phyloP scores from a whole-genome alignment of 2,797 vertebrate genomes.

The Sebastiscus tertius region DNA sequence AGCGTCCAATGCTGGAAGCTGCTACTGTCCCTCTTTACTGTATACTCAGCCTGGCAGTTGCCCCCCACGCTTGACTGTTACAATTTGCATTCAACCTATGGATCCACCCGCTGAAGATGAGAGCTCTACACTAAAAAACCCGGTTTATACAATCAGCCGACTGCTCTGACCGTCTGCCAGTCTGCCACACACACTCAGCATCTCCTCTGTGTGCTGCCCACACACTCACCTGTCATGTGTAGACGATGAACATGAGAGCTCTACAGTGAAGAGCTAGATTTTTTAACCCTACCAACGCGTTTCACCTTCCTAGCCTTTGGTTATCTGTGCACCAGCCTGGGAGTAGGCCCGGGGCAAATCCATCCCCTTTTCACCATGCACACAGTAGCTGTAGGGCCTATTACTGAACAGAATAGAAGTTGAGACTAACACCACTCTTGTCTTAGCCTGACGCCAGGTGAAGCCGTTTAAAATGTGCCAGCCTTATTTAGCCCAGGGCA shows the following conservation, averaged over 20 bases:
- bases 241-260: conserved; percentile 28
- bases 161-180: background rate
- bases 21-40: background rate
- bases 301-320: conserved; percentile 6
- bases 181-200: background rate
- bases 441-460: background rate
- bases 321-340: conserved; percentile 1
- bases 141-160: background rate
- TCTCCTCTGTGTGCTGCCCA: conserved; percentile 20
- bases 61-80: background rate
- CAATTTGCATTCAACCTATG: conserved; percentile 1
- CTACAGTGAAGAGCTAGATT: conserved; percentile 12
- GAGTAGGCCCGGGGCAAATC: conserved; percentile 13
- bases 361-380: background rate
- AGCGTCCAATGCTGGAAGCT: too few relatives aligned
- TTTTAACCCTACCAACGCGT: background rate
- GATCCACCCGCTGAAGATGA: conserved; percentile 1
- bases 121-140: conserved; percentile 7
- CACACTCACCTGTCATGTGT: conserved; percentile 34
- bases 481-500: conserved; percentile 27
- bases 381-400: conserved; percentile 7
- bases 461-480: conserved; percentile 16
- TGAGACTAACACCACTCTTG: background rate
- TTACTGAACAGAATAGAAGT: conserved; percentile 10
- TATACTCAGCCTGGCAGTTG: background rate